phyloP scores from a whole-genome alignment of 2,113 vertebrate genomes.

The Hydrolagus affinis region DNA sequence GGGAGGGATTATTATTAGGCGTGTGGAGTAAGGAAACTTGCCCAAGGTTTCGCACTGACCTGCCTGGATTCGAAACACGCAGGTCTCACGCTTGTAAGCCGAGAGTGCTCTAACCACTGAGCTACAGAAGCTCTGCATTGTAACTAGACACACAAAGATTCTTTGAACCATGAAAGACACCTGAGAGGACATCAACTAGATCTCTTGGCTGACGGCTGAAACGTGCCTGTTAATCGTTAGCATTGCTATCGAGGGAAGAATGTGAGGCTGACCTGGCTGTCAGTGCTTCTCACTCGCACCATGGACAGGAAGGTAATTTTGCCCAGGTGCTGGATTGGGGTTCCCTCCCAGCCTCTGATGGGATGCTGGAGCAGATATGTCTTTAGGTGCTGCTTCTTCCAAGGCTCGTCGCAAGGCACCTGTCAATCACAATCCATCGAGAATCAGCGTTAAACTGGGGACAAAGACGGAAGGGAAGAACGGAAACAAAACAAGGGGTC shows the following conservation, averaged over 20 bases:
- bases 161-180: neutral
- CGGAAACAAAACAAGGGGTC: no score
- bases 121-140: no score
- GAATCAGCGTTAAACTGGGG: slow-evolving; percentile 21
- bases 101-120: no score
- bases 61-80: no score
- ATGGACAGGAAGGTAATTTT: slow-evolving; percentile 49
- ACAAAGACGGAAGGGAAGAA: no score
- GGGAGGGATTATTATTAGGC: no score
- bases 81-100: no score
- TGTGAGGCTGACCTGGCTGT: slow-evolving; percentile 39
- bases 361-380: slow-evolving; percentile 53
- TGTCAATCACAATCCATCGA: neutral
- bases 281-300: slow-evolving; percentile 52
- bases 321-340: slow-evolving; percentile 66
- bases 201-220: neutral
- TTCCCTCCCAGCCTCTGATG: slow-evolving; percentile 67
- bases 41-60: no score
- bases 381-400: slow-evolving; percentile 58
- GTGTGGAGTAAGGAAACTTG: no score
- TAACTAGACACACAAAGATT: no score
- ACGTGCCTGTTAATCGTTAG: neutral
- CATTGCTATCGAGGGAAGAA: neutral
- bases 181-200: neutral
- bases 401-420: slow-evolving; percentile 56